phyloP scores from a whole-genome alignment of 1,140 invertebrate species.

The Aphelenchoides besseyi region DNA sequence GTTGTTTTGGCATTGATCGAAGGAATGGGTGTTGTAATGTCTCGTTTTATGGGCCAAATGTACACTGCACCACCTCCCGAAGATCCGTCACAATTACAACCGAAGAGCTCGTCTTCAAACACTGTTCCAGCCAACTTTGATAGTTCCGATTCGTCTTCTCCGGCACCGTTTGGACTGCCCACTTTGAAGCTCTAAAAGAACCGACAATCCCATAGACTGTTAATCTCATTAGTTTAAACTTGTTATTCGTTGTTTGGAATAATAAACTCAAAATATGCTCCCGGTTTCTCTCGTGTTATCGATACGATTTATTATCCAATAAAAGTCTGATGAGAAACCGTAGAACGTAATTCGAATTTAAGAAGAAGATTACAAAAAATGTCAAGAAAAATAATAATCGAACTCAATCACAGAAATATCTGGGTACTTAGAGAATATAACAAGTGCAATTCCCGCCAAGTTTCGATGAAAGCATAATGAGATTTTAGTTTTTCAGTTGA shows the following conservation, averaged over 20 bases:
- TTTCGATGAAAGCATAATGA: no score
- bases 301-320: not conserved
- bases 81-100: not conserved
- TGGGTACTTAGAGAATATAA: not conserved
- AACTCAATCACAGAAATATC: not conserved
- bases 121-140: conserved; percentile 15
- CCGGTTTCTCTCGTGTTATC: not conserved
- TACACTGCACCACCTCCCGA: conserved; percentile 22
- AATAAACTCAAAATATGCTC: not conserved
- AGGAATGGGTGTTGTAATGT: conserved; percentile 82
- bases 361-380: no score
- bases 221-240: not conserved
- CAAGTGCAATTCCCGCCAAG: not conserved
- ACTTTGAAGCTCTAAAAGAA: conserved; percentile 9
- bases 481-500: no score
- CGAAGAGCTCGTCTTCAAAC: conserved; percentile 6
- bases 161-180: conserved; percentile 16
- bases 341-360: not conserved
- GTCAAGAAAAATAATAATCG: no score
- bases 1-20: conserved; percentile 90
- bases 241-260: not conserved
- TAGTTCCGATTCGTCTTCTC: not conserved
- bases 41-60: conserved; percentile 31
- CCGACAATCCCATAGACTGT: not conserved
- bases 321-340: not conserved